Percentiles rank a stretch among this genome's conserved stretches.
Conservation (phyloP, 2,797 vertebrate species). For the Acrocephalus scirpaceus region DNA sequence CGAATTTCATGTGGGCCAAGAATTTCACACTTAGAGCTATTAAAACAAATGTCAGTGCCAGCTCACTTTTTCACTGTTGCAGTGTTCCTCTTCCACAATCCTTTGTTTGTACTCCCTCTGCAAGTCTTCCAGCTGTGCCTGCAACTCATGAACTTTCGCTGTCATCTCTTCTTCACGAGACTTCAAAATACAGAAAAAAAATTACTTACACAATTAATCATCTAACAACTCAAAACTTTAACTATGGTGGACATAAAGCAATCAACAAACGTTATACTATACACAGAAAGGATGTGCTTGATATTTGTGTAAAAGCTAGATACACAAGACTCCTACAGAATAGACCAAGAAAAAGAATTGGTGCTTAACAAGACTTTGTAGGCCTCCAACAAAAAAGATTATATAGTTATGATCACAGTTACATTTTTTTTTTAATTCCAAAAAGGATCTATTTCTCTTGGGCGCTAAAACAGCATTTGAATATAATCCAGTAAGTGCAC, state of each 20-base stretch:
- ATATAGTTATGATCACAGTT: neutral
- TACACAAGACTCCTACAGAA: neutral
- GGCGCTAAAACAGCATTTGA: neutral
- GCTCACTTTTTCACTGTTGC: slow-evolving; percentile 80
- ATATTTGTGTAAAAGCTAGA: neutral
- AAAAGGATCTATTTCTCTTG: neutral
- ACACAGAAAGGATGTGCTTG: neutral
- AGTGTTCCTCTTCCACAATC: slow-evolving; percentile 50
- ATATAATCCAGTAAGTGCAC: neutral
- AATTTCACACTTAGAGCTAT: neutral
- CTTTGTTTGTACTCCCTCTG: slow-evolving; percentile 70
- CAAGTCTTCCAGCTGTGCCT: slow-evolving; percentile 87
- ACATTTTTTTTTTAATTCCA: neutral
- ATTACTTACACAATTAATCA: neutral
- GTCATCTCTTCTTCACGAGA: slow-evolving; percentile 97
- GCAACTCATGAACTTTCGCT: slow-evolving; percentile 87
- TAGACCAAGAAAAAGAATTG: neutral
- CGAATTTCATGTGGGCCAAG: neutral
- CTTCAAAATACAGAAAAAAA: slow-evolving; percentile 70
- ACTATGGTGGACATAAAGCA: neutral
- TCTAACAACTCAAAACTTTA: neutral
- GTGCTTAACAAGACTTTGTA: neutral
- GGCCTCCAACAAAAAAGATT: neutral
- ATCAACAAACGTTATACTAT: neutral
- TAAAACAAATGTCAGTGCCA: neutral